These are phyloP conservation scores for Lepidurus packardi DNA, from an alignment of 1,140 invertebrate genomes.

Conservation along the genomic window DNA sequence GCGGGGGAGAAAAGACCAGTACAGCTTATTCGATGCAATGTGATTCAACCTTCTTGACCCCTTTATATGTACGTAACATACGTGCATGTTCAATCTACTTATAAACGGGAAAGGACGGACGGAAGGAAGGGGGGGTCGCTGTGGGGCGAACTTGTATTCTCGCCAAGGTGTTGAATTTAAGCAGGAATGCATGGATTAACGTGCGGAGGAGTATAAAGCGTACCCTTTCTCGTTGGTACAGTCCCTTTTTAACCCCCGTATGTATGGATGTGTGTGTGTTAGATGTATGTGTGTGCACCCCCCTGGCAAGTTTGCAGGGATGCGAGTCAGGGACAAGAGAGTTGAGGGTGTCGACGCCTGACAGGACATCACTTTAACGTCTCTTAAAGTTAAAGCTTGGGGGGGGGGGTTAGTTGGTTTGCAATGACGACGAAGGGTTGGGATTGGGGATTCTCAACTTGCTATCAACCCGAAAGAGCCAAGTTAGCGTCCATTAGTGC, in stretches of 20 bases:
- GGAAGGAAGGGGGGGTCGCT: background rate
- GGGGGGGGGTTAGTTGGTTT: conserved; percentile 20
- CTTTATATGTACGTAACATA: conserved; percentile 8
- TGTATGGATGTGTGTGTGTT: background rate
- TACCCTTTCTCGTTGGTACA: background rate
- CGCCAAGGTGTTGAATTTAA: conserved; percentile 13
- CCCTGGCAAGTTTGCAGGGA: conserved; percentile 2
- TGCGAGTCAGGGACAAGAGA: background rate
- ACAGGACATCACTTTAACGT: conserved; percentile 15
- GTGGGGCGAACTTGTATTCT: background rate
- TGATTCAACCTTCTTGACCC: conserved; percentile 15
- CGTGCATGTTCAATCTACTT: conserved; percentile 21
- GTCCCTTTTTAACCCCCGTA: background rate
- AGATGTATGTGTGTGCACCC: background rate
- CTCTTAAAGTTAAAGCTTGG: background rate
- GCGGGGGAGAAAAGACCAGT: background rate
- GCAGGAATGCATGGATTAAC: conserved; percentile 10
- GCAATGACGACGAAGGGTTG: conserved; percentile 9
- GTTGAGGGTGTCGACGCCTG: conserved; percentile 20
- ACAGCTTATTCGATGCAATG: conserved; percentile 14
- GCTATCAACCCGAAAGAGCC: conserved; percentile 15
- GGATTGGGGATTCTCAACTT: conserved; percentile 21
- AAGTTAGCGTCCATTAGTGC: conserved; percentile 18
- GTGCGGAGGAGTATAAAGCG: background rate
- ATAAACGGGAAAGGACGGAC: background rate